phyloP scores from a whole-genome alignment of 1,140 invertebrate genomes.

The Magallana gigas region DNA sequence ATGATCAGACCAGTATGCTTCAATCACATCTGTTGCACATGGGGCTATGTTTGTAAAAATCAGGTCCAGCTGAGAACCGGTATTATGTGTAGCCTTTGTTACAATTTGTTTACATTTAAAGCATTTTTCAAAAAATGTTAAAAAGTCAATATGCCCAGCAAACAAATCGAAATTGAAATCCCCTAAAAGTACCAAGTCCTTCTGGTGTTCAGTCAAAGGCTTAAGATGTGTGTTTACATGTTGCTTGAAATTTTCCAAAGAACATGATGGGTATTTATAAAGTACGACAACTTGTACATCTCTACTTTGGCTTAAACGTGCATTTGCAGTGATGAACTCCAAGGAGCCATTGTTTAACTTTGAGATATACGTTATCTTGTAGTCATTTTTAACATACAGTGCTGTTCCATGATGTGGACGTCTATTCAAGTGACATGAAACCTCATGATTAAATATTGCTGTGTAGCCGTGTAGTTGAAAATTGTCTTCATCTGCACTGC shows the following conservation, averaged over 20 bases:
- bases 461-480: neutral
- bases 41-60: conserved; percentile 10
- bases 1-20: conserved; percentile 12
- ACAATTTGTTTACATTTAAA: conserved; percentile 40
- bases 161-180: conserved; percentile 51
- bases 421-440: neutral
- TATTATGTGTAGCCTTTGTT: conserved; percentile 23
- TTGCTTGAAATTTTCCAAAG: conserved; percentile 4
- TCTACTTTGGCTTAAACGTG: neutral
- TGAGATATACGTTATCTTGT: neutral
- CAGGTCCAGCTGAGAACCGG: conserved; percentile 27
- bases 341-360: neutral
- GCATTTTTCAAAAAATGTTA: conserved; percentile 31
- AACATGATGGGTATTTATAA: conserved; percentile 40
- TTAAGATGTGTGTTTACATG: neutral
- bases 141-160: conserved; percentile 36
- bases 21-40: neutral
- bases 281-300: conserved; percentile 7
- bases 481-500: neutral
- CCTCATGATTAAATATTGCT: neutral
- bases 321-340: conserved; percentile 11
- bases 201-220: neutral
- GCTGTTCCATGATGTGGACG: conserved; percentile 27
- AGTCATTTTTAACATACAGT: conserved; percentile 17
- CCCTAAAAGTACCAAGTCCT: conserved; percentile 29